Percentiles rank a stretch among this genome's conserved stretches.
Evolutionary conservation across 2,113 vertebrate species (phyloP).

Genomic region (Corynorhinus townsendii): DNA sequence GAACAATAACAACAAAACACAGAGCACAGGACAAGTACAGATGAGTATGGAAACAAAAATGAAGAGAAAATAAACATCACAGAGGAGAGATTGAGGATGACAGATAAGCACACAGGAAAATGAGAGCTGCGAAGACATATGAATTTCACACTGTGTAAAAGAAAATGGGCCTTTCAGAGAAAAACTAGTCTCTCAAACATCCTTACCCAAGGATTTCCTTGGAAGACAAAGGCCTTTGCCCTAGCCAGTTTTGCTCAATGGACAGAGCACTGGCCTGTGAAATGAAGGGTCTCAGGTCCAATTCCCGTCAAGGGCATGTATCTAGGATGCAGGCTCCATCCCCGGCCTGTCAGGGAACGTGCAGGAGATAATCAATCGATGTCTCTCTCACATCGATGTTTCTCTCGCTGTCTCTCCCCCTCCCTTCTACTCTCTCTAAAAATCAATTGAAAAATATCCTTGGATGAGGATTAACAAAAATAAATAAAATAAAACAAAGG

Average conservation of each 20-base stretch:
- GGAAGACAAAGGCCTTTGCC: constrained; percentile 10
- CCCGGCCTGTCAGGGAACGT: no score
- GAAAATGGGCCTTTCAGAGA: neutral
- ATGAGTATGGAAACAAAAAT: neutral
- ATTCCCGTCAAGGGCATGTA: no score
- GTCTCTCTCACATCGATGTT: no score
- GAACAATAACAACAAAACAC: neutral
- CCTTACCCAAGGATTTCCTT: neutral
- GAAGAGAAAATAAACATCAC: neutral
- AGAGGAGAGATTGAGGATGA: neutral
- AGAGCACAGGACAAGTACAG: neutral
- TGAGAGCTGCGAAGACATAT: neutral
- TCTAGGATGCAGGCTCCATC: no score
- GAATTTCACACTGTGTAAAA: neutral
- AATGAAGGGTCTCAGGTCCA: no score
- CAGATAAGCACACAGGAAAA: neutral
- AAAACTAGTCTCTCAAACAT: neutral
- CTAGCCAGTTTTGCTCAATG: no score
- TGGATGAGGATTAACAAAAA: no score
- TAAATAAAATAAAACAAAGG: neutral
- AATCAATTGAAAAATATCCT: no score
- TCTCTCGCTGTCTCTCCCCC: no score
- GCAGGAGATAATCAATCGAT: no score
- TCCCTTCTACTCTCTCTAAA: no score
- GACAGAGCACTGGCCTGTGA: no score